A percentile compares a stretch with the other conserved stretches of the same genome.
Evolutionary conservation across 2,797 vertebrate genomes (phyloP).

Genomic region (Notolabrus celidotus): DNA sequence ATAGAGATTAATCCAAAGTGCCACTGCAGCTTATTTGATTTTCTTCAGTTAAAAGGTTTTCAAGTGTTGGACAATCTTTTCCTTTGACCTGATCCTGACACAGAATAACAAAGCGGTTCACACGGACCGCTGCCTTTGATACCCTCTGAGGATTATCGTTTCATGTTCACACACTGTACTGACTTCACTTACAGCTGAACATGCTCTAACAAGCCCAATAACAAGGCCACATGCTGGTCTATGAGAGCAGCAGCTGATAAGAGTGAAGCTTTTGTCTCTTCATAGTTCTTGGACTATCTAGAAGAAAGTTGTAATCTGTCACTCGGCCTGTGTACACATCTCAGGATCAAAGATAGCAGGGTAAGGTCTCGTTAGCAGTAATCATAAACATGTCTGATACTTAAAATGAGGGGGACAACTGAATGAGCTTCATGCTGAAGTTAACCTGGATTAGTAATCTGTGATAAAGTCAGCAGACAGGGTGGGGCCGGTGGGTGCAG

Average conservation of each 20-base stretch:
- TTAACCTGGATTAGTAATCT: not conserved
- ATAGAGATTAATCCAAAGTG: no score
- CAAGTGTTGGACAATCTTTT: not conserved
- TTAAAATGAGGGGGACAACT: conserved; percentile 1
- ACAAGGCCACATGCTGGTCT: not conserved
- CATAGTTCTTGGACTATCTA: not conserved
- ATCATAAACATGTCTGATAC: not conserved
- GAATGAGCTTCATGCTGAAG: not conserved
- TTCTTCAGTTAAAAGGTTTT: no score
- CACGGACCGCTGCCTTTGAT: not conserved
- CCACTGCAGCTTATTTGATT: no score
- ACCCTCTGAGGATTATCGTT: conserved; percentile 2
- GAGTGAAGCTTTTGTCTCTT: not conserved
- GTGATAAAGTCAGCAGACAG: not conserved
- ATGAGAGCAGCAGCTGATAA: not conserved
- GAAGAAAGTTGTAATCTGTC: not conserved
- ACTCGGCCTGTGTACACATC: not conserved
- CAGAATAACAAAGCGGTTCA: not conserved
- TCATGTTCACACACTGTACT: conserved; percentile 6
- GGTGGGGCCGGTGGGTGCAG: conserved; percentile 9
- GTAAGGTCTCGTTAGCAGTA: no score
- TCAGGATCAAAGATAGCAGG: not conserved
- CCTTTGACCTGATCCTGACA: not conserved
- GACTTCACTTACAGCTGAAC: not conserved
- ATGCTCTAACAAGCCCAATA: conserved; percentile 16